Conservation (phyloP, 2,888 invertebrate species). For the Hirtodrosophila trivittata region DNA sequence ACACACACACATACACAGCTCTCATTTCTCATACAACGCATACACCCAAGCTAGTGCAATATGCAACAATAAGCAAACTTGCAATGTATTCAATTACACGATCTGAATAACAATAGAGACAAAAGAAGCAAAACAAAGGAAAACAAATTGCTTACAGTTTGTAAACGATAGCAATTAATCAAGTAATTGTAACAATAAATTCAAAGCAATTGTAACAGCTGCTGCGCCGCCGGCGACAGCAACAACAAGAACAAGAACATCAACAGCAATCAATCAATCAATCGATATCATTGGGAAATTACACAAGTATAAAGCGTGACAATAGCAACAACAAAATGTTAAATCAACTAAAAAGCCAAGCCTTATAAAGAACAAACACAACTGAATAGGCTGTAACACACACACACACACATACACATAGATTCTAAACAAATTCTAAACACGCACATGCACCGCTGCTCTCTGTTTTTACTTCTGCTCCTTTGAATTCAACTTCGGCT, state of each 20-base stretch:
- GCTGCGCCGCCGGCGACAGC: conserved; percentile 20
- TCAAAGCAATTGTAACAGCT: conserved; percentile 20
- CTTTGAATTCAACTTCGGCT: conserved; percentile 23
- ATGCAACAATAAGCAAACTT: no score
- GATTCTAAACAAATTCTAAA: conserved; percentile 1
- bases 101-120: no score
- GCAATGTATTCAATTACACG: no score
- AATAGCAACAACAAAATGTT: conserved; percentile 30
- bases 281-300: conserved; percentile 44
- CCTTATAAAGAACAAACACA: conserved; percentile 37
- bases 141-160: conserved; percentile 2
- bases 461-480: conserved; percentile 4
- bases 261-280: conserved; percentile 33
- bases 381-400: conserved; percentile 37
- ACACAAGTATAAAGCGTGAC: conserved; percentile 37
- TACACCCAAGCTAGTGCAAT: not conserved
- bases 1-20: conserved; percentile 1
- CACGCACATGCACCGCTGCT: conserved; percentile 35
- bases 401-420: not conserved
- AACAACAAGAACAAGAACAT: conserved; percentile 14
- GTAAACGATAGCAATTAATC: conserved; percentile 10
- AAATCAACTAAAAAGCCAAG: conserved; percentile 47
- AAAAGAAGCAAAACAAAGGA: not conserved
- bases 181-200: conserved; percentile 10
- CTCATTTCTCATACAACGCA: not conserved